Base-by-base conservation (phyloP, 2,113 vertebrate species). In the Delphinapterus leucas region DNA sequence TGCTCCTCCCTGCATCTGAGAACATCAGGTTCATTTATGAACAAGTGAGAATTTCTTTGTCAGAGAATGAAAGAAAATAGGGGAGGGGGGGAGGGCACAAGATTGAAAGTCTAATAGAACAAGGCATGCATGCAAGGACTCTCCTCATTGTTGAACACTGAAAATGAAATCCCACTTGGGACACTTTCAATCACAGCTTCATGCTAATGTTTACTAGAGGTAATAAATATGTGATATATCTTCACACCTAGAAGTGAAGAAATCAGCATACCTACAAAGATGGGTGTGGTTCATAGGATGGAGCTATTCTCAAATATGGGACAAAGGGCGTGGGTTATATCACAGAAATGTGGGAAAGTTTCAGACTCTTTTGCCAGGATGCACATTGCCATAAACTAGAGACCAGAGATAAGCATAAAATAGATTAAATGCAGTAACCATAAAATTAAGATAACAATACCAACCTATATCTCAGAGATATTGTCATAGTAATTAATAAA, bases 361-460 rank as follows among this genome's bases (percentile, higher is more conserved):
- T 58, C 38, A 71, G 31, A 84, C 33, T 67, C n/a, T 84, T 80
- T 81, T 68, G 41, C 85, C 74, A 88, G 31, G 28, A 93, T 76
- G 26, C 21, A 28, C n/a, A 79, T 58, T 88, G 31, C 18, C 55
- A 55, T 93, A 86, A 58, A 90, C 33, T 28, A 58, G 67, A 93
- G 38, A 41, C 55, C 60, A 80, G 49, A 96, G 47, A 71, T 87
- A 90, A 92, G 25, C n/a, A 95, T 68, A 84, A 90, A 90, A 80
- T 71, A 79, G 79, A 89, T 90, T 83, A 70, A 96, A 87, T 87
- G 44, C 5, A 88, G 49, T 74, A 94, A 71, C 33, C 73, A 92
- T 82, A 82, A 86, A 92, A 47, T 81, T 61, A 76, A 93, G 89
- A 93, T 82, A 92, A 93, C 33, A 70, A 44, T 87, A 88, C 15